Evolutionary conservation across 2,113 vertebrate genomes (phyloP), one percentile per base, ranked within the genome.

Genomic region (Onychostoma macrolepis): DNA sequence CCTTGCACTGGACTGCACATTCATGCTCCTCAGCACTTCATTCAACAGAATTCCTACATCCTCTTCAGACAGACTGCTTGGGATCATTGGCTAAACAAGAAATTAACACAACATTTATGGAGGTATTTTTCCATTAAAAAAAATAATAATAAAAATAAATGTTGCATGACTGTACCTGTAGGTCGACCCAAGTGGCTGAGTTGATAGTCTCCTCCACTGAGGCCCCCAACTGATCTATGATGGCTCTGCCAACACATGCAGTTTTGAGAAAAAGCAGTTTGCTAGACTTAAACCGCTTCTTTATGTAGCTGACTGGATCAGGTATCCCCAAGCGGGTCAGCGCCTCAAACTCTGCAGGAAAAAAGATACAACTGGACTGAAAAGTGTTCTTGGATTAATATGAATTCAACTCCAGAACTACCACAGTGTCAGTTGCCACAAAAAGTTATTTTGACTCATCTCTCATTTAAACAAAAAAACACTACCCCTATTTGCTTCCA

Each of bases 181-280:
- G 93, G 86, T 99, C 98, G 45, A 96, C 94, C 98, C 98, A 99
- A 0, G 91, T 96, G 88, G 94, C 95, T 1, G 98, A 98, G 90
- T 88, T 97, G 87, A 99, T 94, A 1, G 97, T 97, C 91, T 99
- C 98, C 80, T 99, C 36, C 41, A 50, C 48, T 21, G 97, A 97
- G 1, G 97, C 98, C 95, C 99, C 98, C 84, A 99, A 95, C 80
- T 97, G 98, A 94, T 99, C 97, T 41, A 99, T 94, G 86, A 99
- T 95, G 88, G 91, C 91, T 79, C 96, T 96, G 43, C 96, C 96
- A 91, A 99, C 96, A 88, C 97, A 99, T 82, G 95, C 95, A 0
- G 96, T 94, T 88, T 94, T 92, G 79, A 99, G 93, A 93, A 97
- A 98, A 76, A 98, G 92, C 75, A 99, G 94, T 0, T 96, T 95